Evolutionary conservation across 2,888 invertebrate genomes (phyloP).

Genomic region (Andrena hattorfiana): DNA sequence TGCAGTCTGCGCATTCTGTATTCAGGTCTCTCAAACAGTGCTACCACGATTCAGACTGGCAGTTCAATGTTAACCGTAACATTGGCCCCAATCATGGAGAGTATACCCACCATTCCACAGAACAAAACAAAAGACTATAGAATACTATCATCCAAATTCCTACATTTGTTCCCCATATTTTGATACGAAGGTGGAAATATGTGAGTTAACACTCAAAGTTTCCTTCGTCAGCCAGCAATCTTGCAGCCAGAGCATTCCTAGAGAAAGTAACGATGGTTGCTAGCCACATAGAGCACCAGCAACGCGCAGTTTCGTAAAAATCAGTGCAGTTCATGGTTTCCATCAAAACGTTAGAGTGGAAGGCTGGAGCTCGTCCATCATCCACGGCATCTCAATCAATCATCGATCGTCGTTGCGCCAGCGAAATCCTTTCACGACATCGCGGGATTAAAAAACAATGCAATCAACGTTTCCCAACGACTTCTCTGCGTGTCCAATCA

Average conservation of each 20-base stretch:
- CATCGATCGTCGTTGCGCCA: not conserved
- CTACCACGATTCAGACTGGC: constrained; percentile 54
- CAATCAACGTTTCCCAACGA: constrained; percentile 16
- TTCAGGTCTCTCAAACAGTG: constrained; percentile 59
- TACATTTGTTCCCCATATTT: too few relatives aligned
- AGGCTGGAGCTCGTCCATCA: not conserved
- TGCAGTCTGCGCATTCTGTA: constrained; percentile 76
- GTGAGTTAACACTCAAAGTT: too few relatives aligned
- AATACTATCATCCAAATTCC: too few relatives aligned
- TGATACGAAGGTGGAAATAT: too few relatives aligned
- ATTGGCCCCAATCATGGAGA: not conserved
- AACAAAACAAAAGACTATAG: too few relatives aligned
- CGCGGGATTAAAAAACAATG: not conserved
- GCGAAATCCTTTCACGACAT: not conserved
- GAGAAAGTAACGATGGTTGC: too few relatives aligned
- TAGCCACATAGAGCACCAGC: too few relatives aligned
- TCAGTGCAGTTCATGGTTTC: not conserved
- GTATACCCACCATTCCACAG: not conserved
- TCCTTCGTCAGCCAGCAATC: not conserved
- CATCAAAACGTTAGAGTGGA: too few relatives aligned
- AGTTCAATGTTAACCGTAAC: constrained; percentile 35
- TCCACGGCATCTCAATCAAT: not conserved
- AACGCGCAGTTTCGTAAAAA: not conserved
- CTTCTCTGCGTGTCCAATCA: not conserved
- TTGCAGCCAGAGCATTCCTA: too few relatives aligned